Base-by-base conservation (phyloP, 2,113 vertebrate species). In the Cichladusa arquata region DNA sequence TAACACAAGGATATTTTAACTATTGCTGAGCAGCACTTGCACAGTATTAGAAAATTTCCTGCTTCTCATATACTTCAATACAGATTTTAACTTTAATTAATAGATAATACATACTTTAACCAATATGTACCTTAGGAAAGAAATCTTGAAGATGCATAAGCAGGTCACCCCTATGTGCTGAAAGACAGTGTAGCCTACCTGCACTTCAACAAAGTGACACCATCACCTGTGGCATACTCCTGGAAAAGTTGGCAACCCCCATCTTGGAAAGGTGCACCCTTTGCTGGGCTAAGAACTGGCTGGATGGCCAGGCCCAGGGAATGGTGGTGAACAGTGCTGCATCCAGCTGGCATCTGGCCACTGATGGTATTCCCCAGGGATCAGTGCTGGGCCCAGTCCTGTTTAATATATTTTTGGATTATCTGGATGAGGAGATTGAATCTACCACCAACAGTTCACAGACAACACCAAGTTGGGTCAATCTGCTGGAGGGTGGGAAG, bases 181-280 rank as follows among this genome's bases (percentile, higher is more conserved):
- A 42, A 82, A 76, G 40, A 29, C 1, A 1, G 47, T 22, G 17
- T 6, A 23, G 22, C 26, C 62, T 36, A 53, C n/a, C 19, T 29
- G 29, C 38, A 54, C 28, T 29, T n/a, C 8, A n/a, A 3, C 28
- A 54, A 79, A n/a, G 12, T 40, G 65, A 54, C 40, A 34, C 13
- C 0, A 0, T 8, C n/a, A 47, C 19, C 56, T 0, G 0, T 3
- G 7, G n/a, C 29, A 56, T 0, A 11, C 16, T 61, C 50, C 34
- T 47, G n/a, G 16, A 47, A 62, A 54, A 56, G 56, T 8, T 54
- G 56, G 47, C 19, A 15, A 29, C 11, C 24, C n/a, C 16, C 1
- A 0, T 2, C 24, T 8, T 40, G 29, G 74, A 56, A 8, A 62
- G 20, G n/a, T 6, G 57, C n/a, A 56, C 13, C 34, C 24, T 48